Evolutionary conservation across 2,113 vertebrate genomes (phyloP).

Genomic region (Calyptomena viridis): DNA sequence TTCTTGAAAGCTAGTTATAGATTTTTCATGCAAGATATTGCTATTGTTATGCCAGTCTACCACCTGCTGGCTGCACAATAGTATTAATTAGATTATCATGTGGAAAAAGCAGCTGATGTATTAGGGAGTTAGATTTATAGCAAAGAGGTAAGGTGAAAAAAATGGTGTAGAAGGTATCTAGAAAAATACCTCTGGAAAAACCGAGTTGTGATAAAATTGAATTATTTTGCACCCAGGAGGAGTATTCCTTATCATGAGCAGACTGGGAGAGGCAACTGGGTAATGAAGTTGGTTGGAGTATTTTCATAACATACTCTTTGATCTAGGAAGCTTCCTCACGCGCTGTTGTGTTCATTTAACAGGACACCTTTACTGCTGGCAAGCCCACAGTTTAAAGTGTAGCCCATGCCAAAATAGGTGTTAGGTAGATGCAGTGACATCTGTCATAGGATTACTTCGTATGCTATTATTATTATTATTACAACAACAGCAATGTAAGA

Average conservation of each 20-base stretch:
- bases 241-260: not conserved
- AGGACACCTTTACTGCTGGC: not conserved
- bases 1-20: not conserved
- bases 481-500: not conserved
- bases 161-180: accelerated
- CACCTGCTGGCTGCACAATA: conserved; percentile 21
- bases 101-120: not conserved
- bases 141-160: not conserved
- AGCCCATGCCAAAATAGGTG: accelerated
- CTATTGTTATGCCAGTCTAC: not conserved
- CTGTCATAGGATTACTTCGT: not conserved
- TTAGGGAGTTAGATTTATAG: not conserved
- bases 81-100: not conserved
- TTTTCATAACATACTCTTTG: not conserved
- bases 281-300: not conserved
- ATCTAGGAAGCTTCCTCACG: not conserved
- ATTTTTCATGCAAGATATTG: not conserved
- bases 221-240: not conserved
- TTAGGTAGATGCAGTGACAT: accelerated
- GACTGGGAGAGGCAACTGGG: not conserved
- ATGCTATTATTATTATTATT: not conserved
- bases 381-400: not conserved
- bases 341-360: not conserved
- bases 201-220: not conserved
- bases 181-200: not conserved